Evolutionary conservation across 2,113 vertebrate genomes (phyloP), one percentile per base, ranked within the genome.

Genomic region (Melanerpes aurifrons): DNA sequence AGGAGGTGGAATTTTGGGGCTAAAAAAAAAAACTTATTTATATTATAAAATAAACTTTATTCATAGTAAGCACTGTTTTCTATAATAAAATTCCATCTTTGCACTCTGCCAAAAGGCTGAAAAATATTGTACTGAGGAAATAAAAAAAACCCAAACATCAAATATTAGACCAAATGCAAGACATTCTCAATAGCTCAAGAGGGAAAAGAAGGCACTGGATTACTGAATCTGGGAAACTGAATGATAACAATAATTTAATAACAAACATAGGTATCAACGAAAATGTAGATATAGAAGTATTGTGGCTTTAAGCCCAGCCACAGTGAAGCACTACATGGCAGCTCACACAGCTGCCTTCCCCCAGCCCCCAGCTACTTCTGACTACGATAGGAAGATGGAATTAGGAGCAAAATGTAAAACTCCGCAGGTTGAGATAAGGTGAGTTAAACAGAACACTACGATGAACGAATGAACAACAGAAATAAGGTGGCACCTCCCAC

Each of bases 1-100:
- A 31, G 12, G 14, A 62, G 22, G 4, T 32, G 3, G 26, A 84
- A 86, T 47, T 63, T 71, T 2, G 8, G 13, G 20, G 3, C 6
- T n/a, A 66, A 88, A 90, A 54, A 74, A 54, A 74, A 92, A 86
- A 95, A 93, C 77, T 84, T 91, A 72, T 94, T 92, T 89, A 70
- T 72, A 56, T 62, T 75, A 63, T 13, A 84, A 95, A 93, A 86
- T 92, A 91, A 86, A 82, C 20, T 68, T 94, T 84, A 72, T 69
- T 45, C 72, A n/a, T 74, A 89, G 50, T 56, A 59, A 64, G 7
- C 13, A 68, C 24, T 80, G 7, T 8, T 71, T 77, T 58, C 22
- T 84, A 4, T 25, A 57, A 25, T 37, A 69, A 73, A 72, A 63
- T 35, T 29, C 6, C 50, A 59, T 26, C 69, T 94, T 86, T 80